phyloP scores from a whole-genome alignment of 2,888 invertebrate genomes.

The Lasioglossum malachurum region DNA sequence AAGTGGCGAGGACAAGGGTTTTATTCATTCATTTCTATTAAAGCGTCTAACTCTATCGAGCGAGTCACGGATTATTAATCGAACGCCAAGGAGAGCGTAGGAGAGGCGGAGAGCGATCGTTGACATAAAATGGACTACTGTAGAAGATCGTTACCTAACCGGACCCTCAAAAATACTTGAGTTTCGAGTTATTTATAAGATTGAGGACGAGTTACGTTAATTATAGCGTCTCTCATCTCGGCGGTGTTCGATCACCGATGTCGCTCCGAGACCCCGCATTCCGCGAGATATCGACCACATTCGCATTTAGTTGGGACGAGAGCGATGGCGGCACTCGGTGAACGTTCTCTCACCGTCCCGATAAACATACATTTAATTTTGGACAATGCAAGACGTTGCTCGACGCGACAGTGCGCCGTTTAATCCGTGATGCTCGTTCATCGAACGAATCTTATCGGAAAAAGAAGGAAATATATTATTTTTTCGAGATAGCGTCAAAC shows the following conservation, averaged over 20 bases:
- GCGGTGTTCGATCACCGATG: constrained; percentile 67
- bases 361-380: constrained; percentile 9
- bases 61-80: constrained; percentile 9
- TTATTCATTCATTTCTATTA: not conserved
- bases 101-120: constrained; percentile 16
- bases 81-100: not conserved
- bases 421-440: not conserved
- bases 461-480: not conserved
- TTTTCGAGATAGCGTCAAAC: not conserved
- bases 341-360: not conserved
- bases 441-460: not conserved
- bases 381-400: not conserved
- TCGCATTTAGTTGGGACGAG: constrained; percentile 45
- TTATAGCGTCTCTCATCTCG: constrained; percentile 70
- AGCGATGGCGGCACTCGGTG: not conserved
- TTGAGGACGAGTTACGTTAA: constrained; percentile 74
- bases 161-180: constrained; percentile 74
- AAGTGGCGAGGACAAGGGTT: not conserved
- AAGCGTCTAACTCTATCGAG: not conserved
- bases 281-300: constrained; percentile 61
- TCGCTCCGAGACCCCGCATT: constrained; percentile 46
- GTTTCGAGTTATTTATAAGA: constrained; percentile 80
- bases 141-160: constrained; percentile 73
- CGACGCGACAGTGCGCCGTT: not conserved
- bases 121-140: constrained; percentile 47